Conservation (phyloP, 2,113 vertebrate species). For the Nannospalax galili region DNA sequence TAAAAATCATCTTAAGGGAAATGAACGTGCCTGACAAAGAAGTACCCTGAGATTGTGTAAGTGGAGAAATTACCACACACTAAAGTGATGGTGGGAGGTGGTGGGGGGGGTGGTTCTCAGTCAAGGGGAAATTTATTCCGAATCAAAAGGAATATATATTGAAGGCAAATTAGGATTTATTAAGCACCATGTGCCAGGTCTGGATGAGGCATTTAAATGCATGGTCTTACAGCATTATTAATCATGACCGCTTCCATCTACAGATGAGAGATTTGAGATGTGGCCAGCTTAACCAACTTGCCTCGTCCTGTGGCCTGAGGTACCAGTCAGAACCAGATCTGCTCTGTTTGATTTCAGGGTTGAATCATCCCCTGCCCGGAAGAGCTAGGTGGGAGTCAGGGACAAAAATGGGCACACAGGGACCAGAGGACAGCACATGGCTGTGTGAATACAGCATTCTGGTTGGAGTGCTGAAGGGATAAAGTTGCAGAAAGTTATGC, state of each 20-base stretch:
- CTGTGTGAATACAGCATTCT: not conserved
- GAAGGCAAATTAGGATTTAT: conserved; percentile 54
- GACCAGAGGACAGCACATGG: not conserved
- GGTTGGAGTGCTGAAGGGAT: not conserved
- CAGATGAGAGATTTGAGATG: conserved; percentile 26
- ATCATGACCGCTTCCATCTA: conserved; percentile 45
- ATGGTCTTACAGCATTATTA: conserved; percentile 15
- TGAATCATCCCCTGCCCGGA: not conserved
- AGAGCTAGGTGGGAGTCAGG: not conserved
- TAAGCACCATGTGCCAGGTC: conserved; percentile 10
- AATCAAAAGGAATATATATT: conserved; percentile 18
- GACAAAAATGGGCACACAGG: not conserved
- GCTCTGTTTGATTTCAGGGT: not conserved
- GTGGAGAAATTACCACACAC: conserved; percentile 32
- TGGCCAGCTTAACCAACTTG: conserved; percentile 20
- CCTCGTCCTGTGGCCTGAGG: not conserved
- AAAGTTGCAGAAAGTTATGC: not conserved
- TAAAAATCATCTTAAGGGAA: conserved; percentile 18
- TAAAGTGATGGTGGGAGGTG: not conserved
- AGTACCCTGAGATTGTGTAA: conserved; percentile 18
- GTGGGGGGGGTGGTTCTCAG: not conserved
- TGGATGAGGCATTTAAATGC: not conserved
- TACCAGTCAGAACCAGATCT: not conserved
- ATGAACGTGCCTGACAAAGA: conserved; percentile 58
- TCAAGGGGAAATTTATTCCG: conserved; percentile 39